Base-by-base conservation (phyloP, 2,888 invertebrate species). In the Drosophila mercatorum region DNA sequence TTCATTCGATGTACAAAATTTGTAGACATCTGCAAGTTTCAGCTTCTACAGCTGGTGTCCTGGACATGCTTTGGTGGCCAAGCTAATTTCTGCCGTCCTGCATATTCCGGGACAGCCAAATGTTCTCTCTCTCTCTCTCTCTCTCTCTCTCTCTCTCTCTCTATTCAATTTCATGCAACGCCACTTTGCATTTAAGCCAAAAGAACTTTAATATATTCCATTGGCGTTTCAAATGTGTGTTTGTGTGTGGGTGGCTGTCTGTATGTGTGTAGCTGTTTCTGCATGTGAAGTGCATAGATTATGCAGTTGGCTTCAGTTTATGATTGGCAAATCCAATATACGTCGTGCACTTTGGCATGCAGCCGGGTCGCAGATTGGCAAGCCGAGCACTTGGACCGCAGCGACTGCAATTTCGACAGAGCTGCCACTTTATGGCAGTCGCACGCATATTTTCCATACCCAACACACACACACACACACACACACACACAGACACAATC, bases 301-400 rank as follows among this genome's bases (percentile, higher is more conserved):
- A 84, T 84, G 89, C 84, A 88, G 84, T 83, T 88, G 87, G 83
- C 83, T 88, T 88, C 87, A 86, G 89, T 84, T 89, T 89, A 89
- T 87, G 89, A 84, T 84, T 84, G 84, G 84, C 82, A 89, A 89
- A 84, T 84, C 84, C 84, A 88, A 84, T 84, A 84, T 84, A 87
- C 87, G 88, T 81, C 79, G 79, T 81, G 89, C 84, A 77, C 87
- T 86, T 82, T 83, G 89, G 83, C 83, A 84, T 80, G 80, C 80
- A 76, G 80, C 68, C 72, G 80, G 80, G 66, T 41, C 73, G 72
- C 81, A 86, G 84, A 83, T 88, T 88, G 83, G 88, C 88, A 82
- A 63, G 52, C 72, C 59, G 49, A 73, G 60, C 77, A 72, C 72
- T 77, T 76, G 72, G 72, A 72, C 72, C 53, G 76, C 77, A 68